These are phyloP conservation scores for Antitype chi DNA, from an alignment of 2,888 invertebrate genomes.

Conservation along the genomic window DNA sequence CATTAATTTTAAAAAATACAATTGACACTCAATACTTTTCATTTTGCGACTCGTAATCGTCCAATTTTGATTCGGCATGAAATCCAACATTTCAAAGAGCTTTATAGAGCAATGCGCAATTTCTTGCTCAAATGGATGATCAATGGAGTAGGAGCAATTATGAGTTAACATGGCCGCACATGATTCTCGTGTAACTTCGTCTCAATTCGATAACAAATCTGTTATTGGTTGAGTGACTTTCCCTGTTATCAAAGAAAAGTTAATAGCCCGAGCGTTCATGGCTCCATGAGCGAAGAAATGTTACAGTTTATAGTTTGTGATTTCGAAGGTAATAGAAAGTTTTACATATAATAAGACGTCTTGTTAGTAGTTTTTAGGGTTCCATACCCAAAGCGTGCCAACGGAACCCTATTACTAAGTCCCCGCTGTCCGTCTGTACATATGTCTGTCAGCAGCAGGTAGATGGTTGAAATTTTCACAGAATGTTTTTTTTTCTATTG, in stretches of 20 bases:
- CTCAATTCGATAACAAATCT: constrained; percentile 52
- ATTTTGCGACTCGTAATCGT: constrained; percentile 17
- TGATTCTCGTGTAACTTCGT: constrained; percentile 35
- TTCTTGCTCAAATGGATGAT: constrained; percentile 51
- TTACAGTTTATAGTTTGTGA: constrained; percentile 20
- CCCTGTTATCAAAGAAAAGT: constrained; percentile 57
- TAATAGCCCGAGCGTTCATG: constrained; percentile 41
- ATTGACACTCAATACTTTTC: constrained; percentile 11
- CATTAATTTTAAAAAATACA: constrained; percentile 14
- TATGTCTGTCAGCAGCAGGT: too few relatives aligned
- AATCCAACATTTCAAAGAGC: constrained; percentile 42
- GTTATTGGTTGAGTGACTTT: constrained; percentile 48
- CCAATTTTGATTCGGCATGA: constrained; percentile 16
- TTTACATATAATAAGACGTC: neutral
- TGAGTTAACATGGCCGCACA: constrained; percentile 56
- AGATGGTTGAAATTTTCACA: too few relatives aligned
- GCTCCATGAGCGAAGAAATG: constrained; percentile 32
- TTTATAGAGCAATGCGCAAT: constrained; percentile 42
- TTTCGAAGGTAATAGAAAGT: neutral
- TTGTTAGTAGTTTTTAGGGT: too few relatives aligned
- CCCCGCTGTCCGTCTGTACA: too few relatives aligned
- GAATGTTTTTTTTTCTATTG: too few relatives aligned
- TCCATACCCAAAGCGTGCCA: too few relatives aligned
- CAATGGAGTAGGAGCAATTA: constrained; percentile 52
- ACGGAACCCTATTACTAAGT: too few relatives aligned